These are phyloP conservation scores for Picus viridis DNA, from an alignment of 2,797 vertebrate species.

Conservation along the genomic window DNA sequence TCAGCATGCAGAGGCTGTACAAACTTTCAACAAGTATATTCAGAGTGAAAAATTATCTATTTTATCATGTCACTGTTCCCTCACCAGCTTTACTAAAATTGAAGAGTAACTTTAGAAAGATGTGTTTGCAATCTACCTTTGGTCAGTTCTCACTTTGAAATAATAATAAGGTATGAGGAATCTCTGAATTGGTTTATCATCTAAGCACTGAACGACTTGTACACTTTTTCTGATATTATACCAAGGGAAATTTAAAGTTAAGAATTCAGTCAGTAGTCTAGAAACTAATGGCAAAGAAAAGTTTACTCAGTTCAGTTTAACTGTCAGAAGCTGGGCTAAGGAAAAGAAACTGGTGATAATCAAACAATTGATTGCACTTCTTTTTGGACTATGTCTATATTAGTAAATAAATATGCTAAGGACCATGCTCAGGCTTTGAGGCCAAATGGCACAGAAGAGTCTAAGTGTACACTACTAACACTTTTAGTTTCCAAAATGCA, in stretches of 20 bases:
- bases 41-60: not conserved
- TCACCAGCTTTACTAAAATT: not conserved
- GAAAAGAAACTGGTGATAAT: not conserved
- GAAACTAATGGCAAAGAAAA: not conserved
- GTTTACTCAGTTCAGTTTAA: not conserved
- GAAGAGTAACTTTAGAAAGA: not conserved
- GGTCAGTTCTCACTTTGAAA: not conserved
- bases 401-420: not conserved
- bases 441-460: not conserved
- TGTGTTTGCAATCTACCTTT: not conserved
- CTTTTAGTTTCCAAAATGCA: not conserved
- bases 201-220: not conserved
- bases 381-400: not conserved
- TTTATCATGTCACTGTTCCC: not conserved
- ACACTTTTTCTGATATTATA: not conserved
- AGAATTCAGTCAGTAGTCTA: not conserved
- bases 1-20: not conserved
- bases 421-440: not conserved
- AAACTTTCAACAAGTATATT: not conserved
- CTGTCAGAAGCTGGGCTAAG: not conserved
- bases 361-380: not conserved
- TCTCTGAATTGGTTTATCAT: not conserved
- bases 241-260: not conserved
- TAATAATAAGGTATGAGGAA: not conserved
- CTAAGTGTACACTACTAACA: accelerated